Evolutionary conservation across 1,140 invertebrate species (phyloP).

Genomic region (Drosophila burlai): DNA sequence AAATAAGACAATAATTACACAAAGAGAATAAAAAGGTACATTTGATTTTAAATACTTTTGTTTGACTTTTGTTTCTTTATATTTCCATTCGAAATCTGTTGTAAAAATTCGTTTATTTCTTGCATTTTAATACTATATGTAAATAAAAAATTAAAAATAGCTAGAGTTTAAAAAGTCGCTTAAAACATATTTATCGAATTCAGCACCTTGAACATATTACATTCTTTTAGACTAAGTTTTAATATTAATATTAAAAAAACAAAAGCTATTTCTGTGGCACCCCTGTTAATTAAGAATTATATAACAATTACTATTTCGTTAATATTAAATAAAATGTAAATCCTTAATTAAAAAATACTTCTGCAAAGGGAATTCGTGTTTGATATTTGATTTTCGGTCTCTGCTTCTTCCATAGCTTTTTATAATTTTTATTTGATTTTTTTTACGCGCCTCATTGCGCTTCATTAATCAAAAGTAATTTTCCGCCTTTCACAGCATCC

Average conservation of each 20-base stretch:
- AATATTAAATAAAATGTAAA: neutral
- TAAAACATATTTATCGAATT: too few relatives aligned
- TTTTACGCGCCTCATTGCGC: constrained; percentile 62
- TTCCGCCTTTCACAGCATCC: constrained; percentile 61
- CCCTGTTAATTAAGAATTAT: too few relatives aligned
- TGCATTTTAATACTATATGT: too few relatives aligned
- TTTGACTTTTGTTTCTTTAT: too few relatives aligned
- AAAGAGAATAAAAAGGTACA: neutral
- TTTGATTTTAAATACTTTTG: neutral
- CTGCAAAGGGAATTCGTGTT: constrained; percentile 28
- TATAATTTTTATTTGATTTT: constrained; percentile 54
- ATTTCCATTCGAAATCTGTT: too few relatives aligned
- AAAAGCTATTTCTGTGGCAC: too few relatives aligned
- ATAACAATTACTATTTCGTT: neutral
- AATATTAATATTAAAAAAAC: too few relatives aligned
- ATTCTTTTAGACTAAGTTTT: too few relatives aligned
- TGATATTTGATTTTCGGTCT: constrained; percentile 14
- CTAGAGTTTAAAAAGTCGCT: too few relatives aligned
- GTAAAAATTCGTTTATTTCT: too few relatives aligned
- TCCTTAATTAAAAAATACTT: neutral
- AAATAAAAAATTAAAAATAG: too few relatives aligned
- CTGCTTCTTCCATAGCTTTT: constrained; percentile 28
- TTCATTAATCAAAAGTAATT: constrained; percentile 84
- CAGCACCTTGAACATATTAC: too few relatives aligned
- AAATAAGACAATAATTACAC: neutral